Percentiles rank a stretch among this genome's conserved stretches.
phyloP scores from a whole-genome alignment of 2,113 vertebrate species.

The Onychostruthus taczanowskii region DNA sequence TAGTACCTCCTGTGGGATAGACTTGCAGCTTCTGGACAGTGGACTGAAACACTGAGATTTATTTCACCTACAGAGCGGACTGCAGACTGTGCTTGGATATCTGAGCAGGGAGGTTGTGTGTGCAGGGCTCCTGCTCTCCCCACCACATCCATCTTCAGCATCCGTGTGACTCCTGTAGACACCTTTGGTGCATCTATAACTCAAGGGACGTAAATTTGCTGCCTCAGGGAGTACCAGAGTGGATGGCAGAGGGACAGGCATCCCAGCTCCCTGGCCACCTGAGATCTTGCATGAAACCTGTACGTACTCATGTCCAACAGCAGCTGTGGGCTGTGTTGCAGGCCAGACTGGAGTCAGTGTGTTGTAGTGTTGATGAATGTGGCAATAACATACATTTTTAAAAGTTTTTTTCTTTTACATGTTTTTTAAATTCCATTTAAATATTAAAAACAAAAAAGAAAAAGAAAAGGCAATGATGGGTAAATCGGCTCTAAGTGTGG shows the following conservation, averaged over 20 bases:
- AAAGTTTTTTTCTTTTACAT: background rate
- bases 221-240: background rate
- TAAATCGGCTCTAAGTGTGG: background rate
- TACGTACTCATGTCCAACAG: background rate
- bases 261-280: background rate
- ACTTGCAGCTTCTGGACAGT: background rate
- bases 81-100: background rate
- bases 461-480: background rate
- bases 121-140: background rate
- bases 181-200: background rate
- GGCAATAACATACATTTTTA: background rate
- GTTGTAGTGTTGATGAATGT: background rate
- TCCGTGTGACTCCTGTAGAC: background rate
- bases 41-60: background rate
- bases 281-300: accelerated
- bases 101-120: accelerated
- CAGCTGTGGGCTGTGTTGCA: background rate
- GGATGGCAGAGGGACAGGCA: background rate
- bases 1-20: background rate
- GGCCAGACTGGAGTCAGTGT: background rate
- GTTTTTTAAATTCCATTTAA: background rate
- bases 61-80: background rate
- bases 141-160: accelerated
- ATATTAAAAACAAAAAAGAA: background rate
- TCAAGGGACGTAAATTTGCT: background rate